Evolutionary conservation across 2,113 vertebrate species (phyloP), one percentile per base, ranked within the genome.

Genomic region (Sclerurus mexicanus): DNA sequence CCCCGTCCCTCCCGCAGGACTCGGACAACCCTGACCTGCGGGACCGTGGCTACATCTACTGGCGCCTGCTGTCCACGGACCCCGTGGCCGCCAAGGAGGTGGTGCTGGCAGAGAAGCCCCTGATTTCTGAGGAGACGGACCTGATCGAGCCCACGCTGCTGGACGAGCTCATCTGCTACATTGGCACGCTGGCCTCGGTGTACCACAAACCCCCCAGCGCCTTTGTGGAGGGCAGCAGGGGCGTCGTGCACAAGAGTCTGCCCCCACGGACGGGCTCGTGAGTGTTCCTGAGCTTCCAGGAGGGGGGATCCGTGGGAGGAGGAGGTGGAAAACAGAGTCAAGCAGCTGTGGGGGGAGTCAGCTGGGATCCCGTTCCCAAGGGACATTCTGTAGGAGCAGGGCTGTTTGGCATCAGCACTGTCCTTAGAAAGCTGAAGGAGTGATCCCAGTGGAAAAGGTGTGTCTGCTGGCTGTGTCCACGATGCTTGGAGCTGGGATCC

Each of bases 201-300:
- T 99, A 99, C 95, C 99, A 99, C 98, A 99, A 99, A 96, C 99
- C 99, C 3, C 99, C 99, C 95, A 99, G 98, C 12, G 99, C 99
- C 95, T 99, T 99, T 35, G 99, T 99, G 92, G 99, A 99, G 97
- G 99, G 99, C 39, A 99, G 99, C 97, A 98, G 99, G 2, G 99
- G 99, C 1, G 98, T 99, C 4, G 98, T 99, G 90, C 99, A 99
- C 96, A 99, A 99, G 98, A 99, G 98, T 46, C 96, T 99, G 73
- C 98, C 98, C 2, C 98, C 99, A 0, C 98, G 99, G 20, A 97
- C 98, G 1, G 99, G 98, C 97, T 99, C 99, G 99, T 99, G 97
- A 99, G 99, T 99, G 24, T 23, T 17, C 12, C 42, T 0, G 8
- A 20, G 2, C 4, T 28, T 3, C 4, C 56, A 17, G 85, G 59